These are phyloP conservation scores for Miniopterus natalensis DNA, from an alignment of 2,113 vertebrate species.

Conservation along the genomic window DNA sequence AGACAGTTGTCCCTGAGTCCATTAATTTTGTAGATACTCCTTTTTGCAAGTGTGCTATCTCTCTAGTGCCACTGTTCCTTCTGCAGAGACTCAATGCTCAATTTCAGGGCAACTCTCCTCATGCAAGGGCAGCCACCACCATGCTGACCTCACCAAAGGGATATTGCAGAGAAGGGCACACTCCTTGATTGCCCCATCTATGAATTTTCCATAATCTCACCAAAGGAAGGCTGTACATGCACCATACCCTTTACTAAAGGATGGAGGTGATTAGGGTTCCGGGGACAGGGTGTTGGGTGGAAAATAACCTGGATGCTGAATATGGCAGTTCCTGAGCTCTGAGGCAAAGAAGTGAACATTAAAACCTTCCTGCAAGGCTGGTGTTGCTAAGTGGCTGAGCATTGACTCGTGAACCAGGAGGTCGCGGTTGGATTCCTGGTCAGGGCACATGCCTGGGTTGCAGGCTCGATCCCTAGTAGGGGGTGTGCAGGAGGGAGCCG, in stretches of 20 bases:
- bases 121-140: not conserved
- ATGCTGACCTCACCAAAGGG: not conserved
- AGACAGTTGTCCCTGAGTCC: not conserved
- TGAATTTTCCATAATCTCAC: not conserved
- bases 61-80: not conserved
- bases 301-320: not conserved
- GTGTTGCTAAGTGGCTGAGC: too few species aligned
- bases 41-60: not conserved
- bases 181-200: not conserved
- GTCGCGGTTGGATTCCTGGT: too few species aligned
- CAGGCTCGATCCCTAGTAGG: too few species aligned
- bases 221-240: not conserved
- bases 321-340: not conserved
- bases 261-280: not conserved
- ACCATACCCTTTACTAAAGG: not conserved
- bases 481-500: too few species aligned
- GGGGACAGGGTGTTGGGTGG: fast-evolving
- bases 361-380: not conserved
- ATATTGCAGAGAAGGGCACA: not conserved
- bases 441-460: too few species aligned
- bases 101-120: not conserved
- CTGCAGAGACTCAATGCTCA: not conserved
- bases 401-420: too few species aligned
- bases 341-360: not conserved
- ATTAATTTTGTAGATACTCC: not conserved